Evolutionary conservation across 2,797 vertebrate species (phyloP).

Genomic region (Squalus acanthias): DNA sequence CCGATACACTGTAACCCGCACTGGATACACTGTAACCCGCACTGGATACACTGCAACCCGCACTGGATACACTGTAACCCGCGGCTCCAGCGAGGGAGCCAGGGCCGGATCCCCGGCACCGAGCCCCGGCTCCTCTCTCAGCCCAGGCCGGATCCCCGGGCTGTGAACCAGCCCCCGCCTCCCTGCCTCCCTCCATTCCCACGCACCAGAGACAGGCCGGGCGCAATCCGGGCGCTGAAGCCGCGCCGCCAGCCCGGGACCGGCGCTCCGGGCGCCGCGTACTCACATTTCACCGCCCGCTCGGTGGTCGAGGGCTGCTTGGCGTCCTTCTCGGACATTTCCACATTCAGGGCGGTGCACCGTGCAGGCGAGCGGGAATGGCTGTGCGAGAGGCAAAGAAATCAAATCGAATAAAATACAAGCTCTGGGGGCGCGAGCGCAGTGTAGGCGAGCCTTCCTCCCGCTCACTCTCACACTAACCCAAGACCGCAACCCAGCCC

Average conservation of each 20-base stretch:
- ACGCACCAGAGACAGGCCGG: too few relatives aligned
- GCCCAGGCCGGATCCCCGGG: background rate
- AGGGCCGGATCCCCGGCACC: too few relatives aligned
- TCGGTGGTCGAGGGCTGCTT: conserved; percentile 13
- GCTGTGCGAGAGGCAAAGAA: too few relatives aligned
- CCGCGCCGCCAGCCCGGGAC: background rate
- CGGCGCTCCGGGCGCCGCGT: background rate
- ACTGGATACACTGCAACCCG: too few relatives aligned
- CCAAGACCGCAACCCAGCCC: too few relatives aligned
- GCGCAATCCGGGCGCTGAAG: too few relatives aligned
- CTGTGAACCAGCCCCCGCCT: background rate
- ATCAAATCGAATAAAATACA: too few relatives aligned
- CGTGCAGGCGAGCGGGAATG: background rate
- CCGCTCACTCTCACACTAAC: too few relatives aligned
- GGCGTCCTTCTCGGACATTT: conserved; percentile 25
- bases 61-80: background rate
- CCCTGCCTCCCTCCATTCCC: background rate
- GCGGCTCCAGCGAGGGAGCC: too few relatives aligned
- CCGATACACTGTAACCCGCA: too few relatives aligned
- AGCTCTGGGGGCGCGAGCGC: too few relatives aligned
- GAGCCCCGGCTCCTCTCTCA: background rate
- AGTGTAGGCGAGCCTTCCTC: too few relatives aligned
- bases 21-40: background rate
- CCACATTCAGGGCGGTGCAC: background rate
- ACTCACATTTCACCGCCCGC: conserved; percentile 22